Base-by-base conservation (phyloP, 2,888 invertebrate species). In the Lypha dubia region DNA sequence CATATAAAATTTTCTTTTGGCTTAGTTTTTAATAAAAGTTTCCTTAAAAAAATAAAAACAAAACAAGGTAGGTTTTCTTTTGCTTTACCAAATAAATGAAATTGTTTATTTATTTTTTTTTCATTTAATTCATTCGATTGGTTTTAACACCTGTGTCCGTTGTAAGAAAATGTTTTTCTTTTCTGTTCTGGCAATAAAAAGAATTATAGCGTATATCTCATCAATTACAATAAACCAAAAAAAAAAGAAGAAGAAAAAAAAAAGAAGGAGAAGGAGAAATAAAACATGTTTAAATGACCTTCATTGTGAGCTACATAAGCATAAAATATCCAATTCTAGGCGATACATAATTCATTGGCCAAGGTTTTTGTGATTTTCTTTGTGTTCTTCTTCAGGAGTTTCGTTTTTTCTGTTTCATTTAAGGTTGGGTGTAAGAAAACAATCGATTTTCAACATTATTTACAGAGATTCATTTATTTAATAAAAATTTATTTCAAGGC, bases 141-240 rank as follows among this genome's bases (percentile, higher is more conserved):
- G 77, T 71, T 84, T 77, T 62, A 73, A 35, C 84, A 84, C 76
- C 76, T 84, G 84, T 68, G 84, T n/a, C 73, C 68, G 67, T 58
- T 32, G 51, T n/a, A 60, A 49, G 71, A 62, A 73, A 76, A 62
- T 67, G 35, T 28, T 24, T 53, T 63, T 62, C 51, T 24, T 62
- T 49, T 44, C 49, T 28, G 17, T 60, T 56, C 24, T 63, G 44
- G 41, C 32, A 32, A 67, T 22, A 71, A 51, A 53, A 68, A 32
- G 35, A 68, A 68, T 68, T 75, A 75, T 53, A 41, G 73, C 68
- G 58, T 77, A 84, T 84, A 65, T 80, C 67, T 68, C 84, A 84
- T 84, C 77, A 77, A 80, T 84, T 80, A 84, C 53, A 65, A 73
- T 76, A 84, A 76, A 70, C 15, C 46, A 24, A 65, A 28, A 58